phyloP scores from a whole-genome alignment of 1,140 invertebrate genomes.

The Drosophila subobscura region DNA sequence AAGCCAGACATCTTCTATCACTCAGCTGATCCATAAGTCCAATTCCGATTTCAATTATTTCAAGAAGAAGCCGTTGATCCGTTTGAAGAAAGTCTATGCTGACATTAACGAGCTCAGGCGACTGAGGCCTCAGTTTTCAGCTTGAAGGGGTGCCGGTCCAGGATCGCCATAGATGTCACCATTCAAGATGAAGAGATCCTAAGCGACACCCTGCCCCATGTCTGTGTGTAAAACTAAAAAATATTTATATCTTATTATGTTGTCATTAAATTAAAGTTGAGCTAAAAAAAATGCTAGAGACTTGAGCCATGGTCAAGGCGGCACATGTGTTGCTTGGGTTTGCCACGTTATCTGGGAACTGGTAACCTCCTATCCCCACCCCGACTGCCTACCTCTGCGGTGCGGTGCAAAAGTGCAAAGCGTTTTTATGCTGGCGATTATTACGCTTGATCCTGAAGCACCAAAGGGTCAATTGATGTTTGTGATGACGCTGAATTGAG shows the following conservation, averaged over 20 bases:
- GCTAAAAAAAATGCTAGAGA: too few species aligned
- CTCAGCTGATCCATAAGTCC: too few species aligned
- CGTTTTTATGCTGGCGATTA: constrained; percentile 83
- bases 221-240: too few species aligned
- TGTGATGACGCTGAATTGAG: constrained; percentile 77
- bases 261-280: too few species aligned
- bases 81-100: constrained; percentile 2
- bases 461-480: constrained; percentile 83
- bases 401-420: constrained; percentile 71
- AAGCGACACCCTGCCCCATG: background rate
- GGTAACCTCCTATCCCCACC: background rate
- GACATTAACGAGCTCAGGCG: constrained; percentile 5
- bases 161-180: background rate
- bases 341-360: constrained; percentile 14
- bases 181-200: background rate
- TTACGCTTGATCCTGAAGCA: constrained; percentile 83
- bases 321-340: constrained; percentile 11
- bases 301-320: constrained; percentile 19
- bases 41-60: constrained; percentile 11
- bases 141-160: background rate
- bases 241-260: too few species aligned
- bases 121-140: background rate
- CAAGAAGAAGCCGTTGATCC: background rate
- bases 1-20: too few species aligned
- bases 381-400: too few species aligned